Evolutionary conservation across 2,888 invertebrate species (phyloP), one percentile per base, ranked within the genome.

Genomic region (Diplolepis rosae): DNA sequence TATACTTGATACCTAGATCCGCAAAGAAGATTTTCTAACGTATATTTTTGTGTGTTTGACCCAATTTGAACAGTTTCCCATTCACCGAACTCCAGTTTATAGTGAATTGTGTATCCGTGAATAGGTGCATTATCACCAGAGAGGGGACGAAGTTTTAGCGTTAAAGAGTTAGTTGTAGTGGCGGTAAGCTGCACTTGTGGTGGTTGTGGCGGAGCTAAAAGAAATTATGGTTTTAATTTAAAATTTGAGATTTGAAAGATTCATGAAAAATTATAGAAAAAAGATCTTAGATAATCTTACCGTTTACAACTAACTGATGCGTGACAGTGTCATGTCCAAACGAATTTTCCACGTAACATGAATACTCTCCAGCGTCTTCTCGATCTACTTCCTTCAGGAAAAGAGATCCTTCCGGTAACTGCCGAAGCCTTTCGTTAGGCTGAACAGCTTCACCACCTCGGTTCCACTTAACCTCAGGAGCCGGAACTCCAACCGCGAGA

Each of bases 1-100:
- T 96, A 96, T 79, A 98, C 94, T 88, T 97, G 97, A 89, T 98
- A 98, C 86, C 95, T 92, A 13, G 97, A 96, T 77, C 98, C 98
- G 88, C 98, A 98, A 90, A 95, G 93, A 72, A 98, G 90, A 86
- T 94, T 95, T 83, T 96, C 96, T 78, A 98, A 91, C 22, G 95
- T 95, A 88, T 95, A 95, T 67, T 95, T 96, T 81, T 94, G 94
- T 30, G 94, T 93, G 81, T 93, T 93, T 79, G 94, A 93, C 35
- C 94, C 92, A 69, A 93, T 93, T 90, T 96, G 95, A 72, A 94
- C 93, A 7, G 95, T 95, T 90, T 96, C 95, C 97, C 97, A 97
- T 85, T 96, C 96, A 18, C 97, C 97, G 85, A 97, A 97, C 89
- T 98, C 97, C 69, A 96, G 96, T 87, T 97, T 97, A 90, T 96